phyloP scores from a whole-genome alignment of 2,797 vertebrate genomes.

The Lindbergichthys nudifrons region DNA sequence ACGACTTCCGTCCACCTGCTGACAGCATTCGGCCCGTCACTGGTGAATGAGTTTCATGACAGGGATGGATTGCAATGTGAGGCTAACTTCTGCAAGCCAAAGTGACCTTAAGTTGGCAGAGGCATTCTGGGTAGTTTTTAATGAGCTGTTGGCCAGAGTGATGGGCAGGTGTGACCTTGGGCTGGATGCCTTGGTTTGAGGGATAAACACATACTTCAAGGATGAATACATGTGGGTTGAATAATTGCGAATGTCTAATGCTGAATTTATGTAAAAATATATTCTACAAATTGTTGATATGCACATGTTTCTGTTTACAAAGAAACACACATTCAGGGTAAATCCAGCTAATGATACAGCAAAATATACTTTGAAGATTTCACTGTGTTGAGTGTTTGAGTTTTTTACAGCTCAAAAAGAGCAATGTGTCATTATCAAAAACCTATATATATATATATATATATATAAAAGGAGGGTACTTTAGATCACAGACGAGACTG shows the following conservation, averaged over 20 bases:
- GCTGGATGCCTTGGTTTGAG: constrained; percentile 41
- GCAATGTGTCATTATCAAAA: constrained; percentile 22
- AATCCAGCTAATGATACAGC: not conserved
- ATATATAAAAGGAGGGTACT: constrained; percentile 7
- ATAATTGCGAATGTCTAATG: constrained; percentile 10
- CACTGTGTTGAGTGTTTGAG: not conserved
- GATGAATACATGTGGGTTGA: constrained; percentile 23
- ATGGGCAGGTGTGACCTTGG: constrained; percentile 65
- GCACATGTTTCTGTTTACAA: constrained; percentile 12
- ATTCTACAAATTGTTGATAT: constrained; percentile 1
- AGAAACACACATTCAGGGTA: constrained; percentile 18
- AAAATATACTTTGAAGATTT: constrained; percentile 3
- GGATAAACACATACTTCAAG: constrained; percentile 29
- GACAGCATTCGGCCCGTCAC: constrained; percentile 32
- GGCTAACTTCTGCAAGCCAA: constrained; percentile 28
- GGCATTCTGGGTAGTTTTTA: constrained; percentile 54
- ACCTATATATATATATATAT: not conserved
- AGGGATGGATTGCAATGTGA: constrained; percentile 34
- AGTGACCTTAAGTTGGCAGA: constrained; percentile 53
- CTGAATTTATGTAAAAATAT: not conserved
- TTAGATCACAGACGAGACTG: not conserved
- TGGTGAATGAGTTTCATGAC: constrained; percentile 43
- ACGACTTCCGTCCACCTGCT: constrained; percentile 27
- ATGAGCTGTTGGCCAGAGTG: constrained; percentile 58
- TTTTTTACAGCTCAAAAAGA: constrained; percentile 10